Evolutionary conservation across 1,140 invertebrate genomes (phyloP).

Genomic region (Parapsyche elsis): DNA sequence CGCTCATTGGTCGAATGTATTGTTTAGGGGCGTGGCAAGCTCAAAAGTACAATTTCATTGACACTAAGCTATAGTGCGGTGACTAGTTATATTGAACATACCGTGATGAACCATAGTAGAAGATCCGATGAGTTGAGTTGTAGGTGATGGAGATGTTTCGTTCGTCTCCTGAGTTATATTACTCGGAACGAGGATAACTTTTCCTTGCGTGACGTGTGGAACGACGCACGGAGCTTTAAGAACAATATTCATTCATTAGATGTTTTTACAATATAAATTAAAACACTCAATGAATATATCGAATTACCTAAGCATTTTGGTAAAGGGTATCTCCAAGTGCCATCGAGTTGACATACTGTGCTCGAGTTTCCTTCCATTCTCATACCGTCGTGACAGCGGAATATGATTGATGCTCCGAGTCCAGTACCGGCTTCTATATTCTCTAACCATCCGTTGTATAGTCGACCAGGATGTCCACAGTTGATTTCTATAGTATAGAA

Average conservation of each 20-base stretch:
- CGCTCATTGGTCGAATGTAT: too few relatives aligned
- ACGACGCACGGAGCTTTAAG: constrained; percentile 88
- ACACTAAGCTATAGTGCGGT: background rate
- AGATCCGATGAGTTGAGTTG: constrained; percentile 65
- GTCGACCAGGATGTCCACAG: constrained; percentile 88
- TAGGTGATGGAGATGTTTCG: constrained; percentile 66
- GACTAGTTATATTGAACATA: constrained; percentile 44
- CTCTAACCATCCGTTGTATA: constrained; percentile 96
- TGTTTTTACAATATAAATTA: constrained; percentile 34
- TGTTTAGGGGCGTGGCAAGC: too few relatives aligned
- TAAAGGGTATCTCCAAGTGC: constrained; percentile 91
- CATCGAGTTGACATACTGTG: constrained; percentile 91
- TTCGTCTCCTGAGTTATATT: constrained; percentile 65
- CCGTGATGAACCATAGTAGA: constrained; percentile 83
- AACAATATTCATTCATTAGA: background rate
- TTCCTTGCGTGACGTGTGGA: constrained; percentile 86
- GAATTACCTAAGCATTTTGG: constrained; percentile 80
- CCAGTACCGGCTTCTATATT: constrained; percentile 90
- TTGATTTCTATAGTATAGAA: constrained; percentile 81
- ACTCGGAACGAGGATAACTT: constrained; percentile 70
- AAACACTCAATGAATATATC: constrained; percentile 38
- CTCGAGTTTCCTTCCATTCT: constrained; percentile 89
- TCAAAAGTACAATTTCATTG: too few relatives aligned
- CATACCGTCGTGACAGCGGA: constrained; percentile 94
- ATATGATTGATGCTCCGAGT: constrained; percentile 91